Conservation (phyloP, 2,113 vertebrate species). For the Nycticebus coucang region DNA sequence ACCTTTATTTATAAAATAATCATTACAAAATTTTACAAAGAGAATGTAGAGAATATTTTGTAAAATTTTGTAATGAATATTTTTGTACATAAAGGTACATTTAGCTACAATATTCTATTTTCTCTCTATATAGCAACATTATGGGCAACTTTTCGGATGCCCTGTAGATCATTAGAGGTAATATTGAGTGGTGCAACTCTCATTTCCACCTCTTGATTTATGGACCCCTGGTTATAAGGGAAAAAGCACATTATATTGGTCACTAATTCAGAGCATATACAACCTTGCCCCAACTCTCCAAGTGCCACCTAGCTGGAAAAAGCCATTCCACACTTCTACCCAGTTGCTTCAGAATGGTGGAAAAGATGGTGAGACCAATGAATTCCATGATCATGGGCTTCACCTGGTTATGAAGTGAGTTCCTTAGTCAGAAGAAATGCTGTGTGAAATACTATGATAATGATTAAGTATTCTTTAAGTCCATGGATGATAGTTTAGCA, state of each 20-base stretch:
- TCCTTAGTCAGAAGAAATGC: not conserved
- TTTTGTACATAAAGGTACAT: too few relatives aligned
- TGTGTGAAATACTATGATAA: not conserved
- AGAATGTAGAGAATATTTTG: too few relatives aligned
- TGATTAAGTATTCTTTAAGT: not conserved
- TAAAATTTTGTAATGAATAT: too few relatives aligned
- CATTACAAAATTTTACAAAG: too few relatives aligned
- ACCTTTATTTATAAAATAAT: too few relatives aligned
- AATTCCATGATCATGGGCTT: not conserved
- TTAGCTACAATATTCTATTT: too few relatives aligned
- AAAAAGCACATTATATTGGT: not conserved
- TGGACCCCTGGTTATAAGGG: not conserved
- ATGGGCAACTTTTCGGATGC: too few relatives aligned
- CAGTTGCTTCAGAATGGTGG: not conserved
- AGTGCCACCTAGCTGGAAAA: not conserved
- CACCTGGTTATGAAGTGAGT: not conserved
- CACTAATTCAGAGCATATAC: not conserved
- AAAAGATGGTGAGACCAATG: not conserved
- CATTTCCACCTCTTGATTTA: not conserved
- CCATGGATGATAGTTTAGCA: not conserved
- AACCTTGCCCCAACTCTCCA: not conserved
- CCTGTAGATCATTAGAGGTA: not conserved
- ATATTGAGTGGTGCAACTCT: not conserved
- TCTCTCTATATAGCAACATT: too few relatives aligned
- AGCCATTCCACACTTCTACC: not conserved